Conservation (phyloP, 2,797 vertebrate species). For the Xenops minutus region DNA sequence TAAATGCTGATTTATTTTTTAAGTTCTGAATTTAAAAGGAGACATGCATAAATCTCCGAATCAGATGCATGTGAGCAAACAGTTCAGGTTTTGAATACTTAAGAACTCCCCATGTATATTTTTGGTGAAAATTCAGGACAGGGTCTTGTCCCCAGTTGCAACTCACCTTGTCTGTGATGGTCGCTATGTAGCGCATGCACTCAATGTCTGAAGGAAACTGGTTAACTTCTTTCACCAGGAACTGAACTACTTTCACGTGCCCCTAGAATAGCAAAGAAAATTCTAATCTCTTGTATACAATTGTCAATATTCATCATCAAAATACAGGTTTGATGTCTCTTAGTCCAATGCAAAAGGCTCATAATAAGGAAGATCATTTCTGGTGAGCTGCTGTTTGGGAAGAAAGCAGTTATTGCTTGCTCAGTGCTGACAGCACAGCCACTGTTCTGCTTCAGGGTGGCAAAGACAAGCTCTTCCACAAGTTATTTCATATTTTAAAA, state of each 20-base stretch:
- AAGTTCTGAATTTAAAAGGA: neutral
- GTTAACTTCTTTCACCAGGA: constrained; percentile 98
- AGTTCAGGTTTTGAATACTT: neutral
- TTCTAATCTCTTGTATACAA: neutral
- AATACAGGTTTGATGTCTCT: neutral
- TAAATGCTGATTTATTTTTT: neutral
- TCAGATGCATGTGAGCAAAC: fast-evolving
- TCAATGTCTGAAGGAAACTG: constrained; percentile 98
- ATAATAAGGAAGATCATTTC: neutral
- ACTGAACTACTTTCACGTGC: constrained; percentile 97
- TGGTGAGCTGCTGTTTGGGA: neutral
- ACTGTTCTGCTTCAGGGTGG: neutral
- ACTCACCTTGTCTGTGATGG: constrained; percentile 96
- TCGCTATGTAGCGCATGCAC: constrained; percentile 99
- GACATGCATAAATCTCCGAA: neutral
- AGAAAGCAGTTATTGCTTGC: neutral
- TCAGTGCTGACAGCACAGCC: neutral
- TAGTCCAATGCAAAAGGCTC: neutral
- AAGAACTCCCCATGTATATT: neutral
- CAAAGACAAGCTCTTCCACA: neutral
- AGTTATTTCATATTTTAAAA: neutral
- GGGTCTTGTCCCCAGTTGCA: neutral
- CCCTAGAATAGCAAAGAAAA: constrained; percentile 79
- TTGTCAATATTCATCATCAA: neutral
- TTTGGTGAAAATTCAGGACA: neutral